phyloP scores from a whole-genome alignment of 2,797 vertebrate genomes.

The Artibeus jamaicensis region DNA sequence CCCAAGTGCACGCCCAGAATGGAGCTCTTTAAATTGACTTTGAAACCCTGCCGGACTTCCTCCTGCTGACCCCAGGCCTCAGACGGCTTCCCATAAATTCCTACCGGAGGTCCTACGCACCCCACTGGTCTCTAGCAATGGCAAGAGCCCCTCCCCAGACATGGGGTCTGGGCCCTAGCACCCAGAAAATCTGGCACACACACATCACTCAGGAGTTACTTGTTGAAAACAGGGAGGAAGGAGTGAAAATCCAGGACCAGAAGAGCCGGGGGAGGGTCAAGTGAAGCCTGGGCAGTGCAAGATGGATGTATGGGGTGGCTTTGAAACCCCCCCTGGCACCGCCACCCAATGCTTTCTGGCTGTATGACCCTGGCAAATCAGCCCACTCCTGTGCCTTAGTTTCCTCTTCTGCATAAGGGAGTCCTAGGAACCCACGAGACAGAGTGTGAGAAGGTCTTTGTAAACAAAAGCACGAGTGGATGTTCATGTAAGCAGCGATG shows the following conservation, averaged over 20 bases:
- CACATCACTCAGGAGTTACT: neutral
- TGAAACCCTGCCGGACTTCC: neutral
- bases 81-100: neutral
- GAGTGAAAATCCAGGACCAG: neutral
- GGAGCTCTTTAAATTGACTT: neutral
- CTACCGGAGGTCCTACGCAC: neutral
- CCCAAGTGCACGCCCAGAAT: constrained; percentile 25
- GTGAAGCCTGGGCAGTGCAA: neutral
- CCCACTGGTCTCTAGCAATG: neutral
- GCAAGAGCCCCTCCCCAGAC: neutral
- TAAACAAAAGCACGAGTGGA: neutral
- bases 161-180: neutral
- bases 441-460: neutral
- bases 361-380: neutral
- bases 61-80: neutral
- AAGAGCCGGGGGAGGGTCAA: neutral
- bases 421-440: neutral
- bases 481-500: neutral
- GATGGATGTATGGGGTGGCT: neutral
- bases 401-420: neutral
- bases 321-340: neutral
- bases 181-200: neutral
- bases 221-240: neutral
- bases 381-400: neutral
- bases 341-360: neutral